A percentile compares a stretch with the other conserved stretches of the same genome.
These are phyloP conservation scores for Leistus spinibarbis DNA, from an alignment of 2,888 invertebrate species.

Conservation along the genomic window DNA sequence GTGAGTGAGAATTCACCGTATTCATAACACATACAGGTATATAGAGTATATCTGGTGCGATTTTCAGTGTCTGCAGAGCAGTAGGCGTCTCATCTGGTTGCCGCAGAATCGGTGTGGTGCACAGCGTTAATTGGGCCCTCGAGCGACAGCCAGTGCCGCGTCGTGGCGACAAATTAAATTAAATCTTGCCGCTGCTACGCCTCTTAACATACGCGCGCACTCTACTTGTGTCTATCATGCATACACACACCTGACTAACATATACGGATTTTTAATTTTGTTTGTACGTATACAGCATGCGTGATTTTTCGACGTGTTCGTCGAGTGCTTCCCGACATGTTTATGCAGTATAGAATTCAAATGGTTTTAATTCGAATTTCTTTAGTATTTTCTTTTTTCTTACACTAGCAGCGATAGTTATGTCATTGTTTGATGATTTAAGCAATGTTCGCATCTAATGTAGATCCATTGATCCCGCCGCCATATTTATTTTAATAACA, in stretches of 20 bases:
- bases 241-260: no score
- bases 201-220: constrained; percentile 41
- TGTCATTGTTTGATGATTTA: no score
- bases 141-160: constrained; percentile 42
- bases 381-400: no score
- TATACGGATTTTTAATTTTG: no score
- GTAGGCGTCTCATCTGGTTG: constrained; percentile 42
- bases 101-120: constrained; percentile 31
- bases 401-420: no score
- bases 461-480: constrained; percentile 40
- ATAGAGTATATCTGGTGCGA: not conserved
- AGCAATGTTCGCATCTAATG: not conserved
- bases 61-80: not conserved
- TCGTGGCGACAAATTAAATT: constrained; percentile 51
- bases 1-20: not conserved
- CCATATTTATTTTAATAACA: constrained; percentile 45
- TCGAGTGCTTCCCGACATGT: not conserved
- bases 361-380: not conserved
- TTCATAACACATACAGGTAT: not conserved
- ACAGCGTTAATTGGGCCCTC: constrained; percentile 49
- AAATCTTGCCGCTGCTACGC: constrained; percentile 50
- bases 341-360: no score
- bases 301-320: not conserved
- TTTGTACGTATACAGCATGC: not conserved
- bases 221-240: not conserved